Evolutionary conservation across 2,888 invertebrate species (phyloP).

Genomic region (Onchidella celtica): DNA sequence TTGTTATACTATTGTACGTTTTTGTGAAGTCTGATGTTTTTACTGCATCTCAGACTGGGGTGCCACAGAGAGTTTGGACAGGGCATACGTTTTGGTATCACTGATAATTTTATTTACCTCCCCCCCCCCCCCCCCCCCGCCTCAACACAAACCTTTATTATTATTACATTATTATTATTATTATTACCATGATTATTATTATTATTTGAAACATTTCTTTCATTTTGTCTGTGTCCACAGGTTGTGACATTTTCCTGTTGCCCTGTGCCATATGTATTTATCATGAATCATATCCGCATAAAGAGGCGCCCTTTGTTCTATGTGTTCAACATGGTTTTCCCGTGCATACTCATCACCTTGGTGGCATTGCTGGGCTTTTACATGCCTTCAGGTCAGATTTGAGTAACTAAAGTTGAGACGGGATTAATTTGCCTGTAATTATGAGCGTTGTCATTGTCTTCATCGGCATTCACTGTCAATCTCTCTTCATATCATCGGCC

Average conservation of each 20-base stretch:
- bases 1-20: no score
- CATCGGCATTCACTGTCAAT: no score
- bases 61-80: no score
- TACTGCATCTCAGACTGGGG: no score
- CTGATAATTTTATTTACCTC: background rate
- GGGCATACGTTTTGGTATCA: no score
- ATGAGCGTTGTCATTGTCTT: constrained; percentile 84
- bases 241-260: constrained; percentile 82
- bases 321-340: constrained; percentile 82
- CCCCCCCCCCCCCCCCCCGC: background rate
- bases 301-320: constrained; percentile 82
- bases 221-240: no score
- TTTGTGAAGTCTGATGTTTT: no score
- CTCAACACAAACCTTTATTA: background rate
- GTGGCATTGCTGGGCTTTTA: constrained; percentile 83
- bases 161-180: background rate
- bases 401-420: constrained; percentile 81
- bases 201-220: no score
- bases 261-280: constrained; percentile 81
- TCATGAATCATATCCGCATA: constrained; percentile 82
- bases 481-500: no score
- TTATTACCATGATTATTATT: background rate
- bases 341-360: constrained; percentile 82
- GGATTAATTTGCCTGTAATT: constrained; percentile 83
- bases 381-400: constrained; percentile 82